Conservation (phyloP, 2,888 invertebrate species). For the Hyppa rectilinea region DNA sequence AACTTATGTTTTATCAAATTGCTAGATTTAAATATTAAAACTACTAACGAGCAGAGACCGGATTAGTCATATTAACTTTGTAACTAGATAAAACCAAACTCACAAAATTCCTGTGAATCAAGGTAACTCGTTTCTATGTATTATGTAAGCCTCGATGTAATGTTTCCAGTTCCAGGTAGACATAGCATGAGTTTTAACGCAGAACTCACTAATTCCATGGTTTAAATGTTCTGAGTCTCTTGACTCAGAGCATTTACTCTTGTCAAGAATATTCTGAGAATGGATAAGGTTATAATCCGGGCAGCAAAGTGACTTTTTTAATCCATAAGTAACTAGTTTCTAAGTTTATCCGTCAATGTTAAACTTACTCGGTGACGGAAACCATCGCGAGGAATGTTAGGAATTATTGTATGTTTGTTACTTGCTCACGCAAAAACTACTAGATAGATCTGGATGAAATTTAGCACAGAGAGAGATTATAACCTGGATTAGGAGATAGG, state of each 20-base stretch:
- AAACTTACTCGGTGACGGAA: background rate
- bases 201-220: background rate
- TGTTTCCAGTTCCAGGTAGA: background rate
- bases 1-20: too few species aligned
- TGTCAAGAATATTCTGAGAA: background rate
- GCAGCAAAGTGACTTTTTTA: background rate
- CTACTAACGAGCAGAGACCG: constrained; percentile 5
- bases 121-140: constrained; percentile 24
- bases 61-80: background rate
- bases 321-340: background rate
- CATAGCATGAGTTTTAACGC: background rate
- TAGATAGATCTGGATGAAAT: too few species aligned
- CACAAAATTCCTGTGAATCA: background rate
- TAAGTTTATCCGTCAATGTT: background rate
- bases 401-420: too few species aligned
- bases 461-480: too few species aligned
- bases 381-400: background rate
- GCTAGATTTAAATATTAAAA: background rate
- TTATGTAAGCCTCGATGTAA: constrained; percentile 1
- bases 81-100: constrained; percentile 4
- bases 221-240: background rate
- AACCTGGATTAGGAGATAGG: too few species aligned
- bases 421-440: too few species aligned
- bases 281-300: background rate
- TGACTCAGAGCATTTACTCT: too few species aligned